These are phyloP conservation scores for Pammene fasciana DNA, from an alignment of 2,888 invertebrate genomes.

Conservation along the genomic window DNA sequence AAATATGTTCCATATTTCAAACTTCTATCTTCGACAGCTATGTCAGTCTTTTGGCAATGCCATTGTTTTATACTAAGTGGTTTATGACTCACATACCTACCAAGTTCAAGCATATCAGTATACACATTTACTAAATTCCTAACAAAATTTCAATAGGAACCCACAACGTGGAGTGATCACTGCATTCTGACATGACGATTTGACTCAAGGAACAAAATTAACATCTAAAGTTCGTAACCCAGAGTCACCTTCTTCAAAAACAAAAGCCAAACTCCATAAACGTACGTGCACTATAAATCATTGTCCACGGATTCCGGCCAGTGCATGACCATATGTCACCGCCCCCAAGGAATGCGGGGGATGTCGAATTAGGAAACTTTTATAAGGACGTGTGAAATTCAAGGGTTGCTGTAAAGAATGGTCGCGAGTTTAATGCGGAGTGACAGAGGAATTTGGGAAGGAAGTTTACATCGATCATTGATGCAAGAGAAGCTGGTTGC, in stretches of 20 bases:
- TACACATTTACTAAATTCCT: no score
- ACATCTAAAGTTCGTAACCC: neutral
- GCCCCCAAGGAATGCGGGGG: constrained; percentile 35
- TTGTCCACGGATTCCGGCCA: constrained; percentile 30
- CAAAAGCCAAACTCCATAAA: constrained; percentile 24
- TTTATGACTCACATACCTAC: no score
- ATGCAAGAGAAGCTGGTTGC: neutral
- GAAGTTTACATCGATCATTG: constrained; percentile 1
- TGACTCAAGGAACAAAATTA: neutral
- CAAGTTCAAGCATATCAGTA: no score
- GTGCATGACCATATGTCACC: constrained; percentile 31
- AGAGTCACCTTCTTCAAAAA: neutral
- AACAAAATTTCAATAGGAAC: no score
- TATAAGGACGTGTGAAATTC: constrained; percentile 33
- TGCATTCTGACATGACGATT: no score
- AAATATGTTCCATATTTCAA: no score
- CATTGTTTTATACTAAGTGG: no score
- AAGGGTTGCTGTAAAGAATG: constrained; percentile 21
- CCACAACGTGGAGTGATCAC: no score
- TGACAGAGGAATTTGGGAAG: constrained; percentile 3
- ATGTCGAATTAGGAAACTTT: constrained; percentile 40
- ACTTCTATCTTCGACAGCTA: neutral
- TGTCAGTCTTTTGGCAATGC: no score
- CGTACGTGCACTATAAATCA: constrained; percentile 16
- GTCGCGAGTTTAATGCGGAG: constrained; percentile 12